These are phyloP conservation scores for Microcaecilia unicolor DNA, from an alignment of 2,797 vertebrate species.

Conservation along the genomic window DNA sequence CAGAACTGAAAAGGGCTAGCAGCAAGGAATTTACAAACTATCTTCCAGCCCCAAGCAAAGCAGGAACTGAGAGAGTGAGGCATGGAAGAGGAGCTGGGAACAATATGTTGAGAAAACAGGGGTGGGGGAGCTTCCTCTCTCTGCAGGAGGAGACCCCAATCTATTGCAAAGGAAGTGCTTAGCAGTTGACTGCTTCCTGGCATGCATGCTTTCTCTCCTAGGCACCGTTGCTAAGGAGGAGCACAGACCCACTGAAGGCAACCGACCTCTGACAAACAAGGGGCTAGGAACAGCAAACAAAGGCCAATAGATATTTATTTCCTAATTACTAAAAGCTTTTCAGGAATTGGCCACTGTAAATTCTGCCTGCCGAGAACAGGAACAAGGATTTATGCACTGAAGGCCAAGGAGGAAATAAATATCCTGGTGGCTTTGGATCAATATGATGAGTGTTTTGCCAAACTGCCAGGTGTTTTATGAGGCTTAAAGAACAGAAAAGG, in stretches of 20 bases:
- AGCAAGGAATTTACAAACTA: conserved; percentile 82
- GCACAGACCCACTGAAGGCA: conserved; percentile 19
- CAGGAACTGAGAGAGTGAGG: conserved; percentile 60
- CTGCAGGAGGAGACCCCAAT: conserved; percentile 49
- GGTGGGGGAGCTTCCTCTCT: conserved; percentile 58
- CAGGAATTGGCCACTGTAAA: conserved; percentile 51
- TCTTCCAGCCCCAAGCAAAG: conserved; percentile 62
- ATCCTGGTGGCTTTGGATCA: conserved; percentile 53
- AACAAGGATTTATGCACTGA: conserved; percentile 36
- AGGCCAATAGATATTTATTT: conserved; percentile 41
- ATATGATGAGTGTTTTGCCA: conserved; percentile 61
- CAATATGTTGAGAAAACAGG: conserved; percentile 65
- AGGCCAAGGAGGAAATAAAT: conserved; percentile 57
- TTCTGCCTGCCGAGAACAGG: conserved; percentile 7
- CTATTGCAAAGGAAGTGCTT: conserved; percentile 58
- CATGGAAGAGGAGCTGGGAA: conserved; percentile 69
- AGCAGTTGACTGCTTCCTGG: conserved; percentile 55
- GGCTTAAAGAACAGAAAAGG: conserved; percentile 38
- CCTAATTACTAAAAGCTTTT: conserved; percentile 47
- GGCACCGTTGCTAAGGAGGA: conserved; percentile 76
- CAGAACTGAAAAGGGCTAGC: conserved; percentile 62
- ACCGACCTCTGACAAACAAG: conserved; percentile 28
- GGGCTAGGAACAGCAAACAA: conserved; percentile 42
- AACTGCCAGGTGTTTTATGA: conserved; percentile 60
- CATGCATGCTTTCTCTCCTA: conserved; percentile 79